A percentile compares a stretch with the other conserved stretches of the same genome.
Conservation (phyloP, 2,113 vertebrate species). For the Pelecanus crispus region DNA sequence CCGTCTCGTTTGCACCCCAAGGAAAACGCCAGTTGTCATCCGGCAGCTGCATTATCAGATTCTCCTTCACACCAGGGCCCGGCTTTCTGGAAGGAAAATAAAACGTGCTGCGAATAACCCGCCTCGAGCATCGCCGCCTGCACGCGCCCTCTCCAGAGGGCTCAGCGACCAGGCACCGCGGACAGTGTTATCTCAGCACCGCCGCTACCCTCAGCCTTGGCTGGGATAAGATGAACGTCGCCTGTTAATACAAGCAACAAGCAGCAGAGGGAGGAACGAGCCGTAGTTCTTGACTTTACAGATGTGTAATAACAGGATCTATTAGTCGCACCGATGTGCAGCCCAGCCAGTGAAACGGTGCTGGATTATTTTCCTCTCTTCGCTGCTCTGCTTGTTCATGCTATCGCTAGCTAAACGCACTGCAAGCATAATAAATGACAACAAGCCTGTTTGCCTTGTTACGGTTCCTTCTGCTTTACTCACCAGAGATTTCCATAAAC, state of each 20-base stretch:
- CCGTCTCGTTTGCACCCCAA: neutral
- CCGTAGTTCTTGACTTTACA: neutral
- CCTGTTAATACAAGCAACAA: neutral
- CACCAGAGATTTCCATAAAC: neutral
- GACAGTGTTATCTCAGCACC: neutral
- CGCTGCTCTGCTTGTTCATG: fast-evolving
- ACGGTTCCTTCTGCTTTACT: neutral
- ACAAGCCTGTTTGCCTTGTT: fast-evolving
- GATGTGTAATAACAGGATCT: neutral
- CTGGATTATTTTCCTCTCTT: neutral
- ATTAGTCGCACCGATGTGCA: fast-evolving
- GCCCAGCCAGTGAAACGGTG: neutral
- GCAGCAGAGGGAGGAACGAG: neutral
- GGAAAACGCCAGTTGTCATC: neutral
- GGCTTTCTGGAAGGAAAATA: neutral
- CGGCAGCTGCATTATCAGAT: fast-evolving
- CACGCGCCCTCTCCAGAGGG: fast-evolving
- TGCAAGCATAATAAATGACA: neutral
- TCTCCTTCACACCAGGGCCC: neutral
- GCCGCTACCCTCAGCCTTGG: neutral
- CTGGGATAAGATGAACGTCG: neutral
- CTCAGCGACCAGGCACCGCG: fast-evolving
- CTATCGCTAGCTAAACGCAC: fast-evolving
- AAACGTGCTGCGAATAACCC: neutral
- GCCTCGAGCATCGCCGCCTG: neutral